Evolutionary conservation across 2,888 invertebrate species (phyloP).

Genomic region (Ecliptopera silaceata): DNA sequence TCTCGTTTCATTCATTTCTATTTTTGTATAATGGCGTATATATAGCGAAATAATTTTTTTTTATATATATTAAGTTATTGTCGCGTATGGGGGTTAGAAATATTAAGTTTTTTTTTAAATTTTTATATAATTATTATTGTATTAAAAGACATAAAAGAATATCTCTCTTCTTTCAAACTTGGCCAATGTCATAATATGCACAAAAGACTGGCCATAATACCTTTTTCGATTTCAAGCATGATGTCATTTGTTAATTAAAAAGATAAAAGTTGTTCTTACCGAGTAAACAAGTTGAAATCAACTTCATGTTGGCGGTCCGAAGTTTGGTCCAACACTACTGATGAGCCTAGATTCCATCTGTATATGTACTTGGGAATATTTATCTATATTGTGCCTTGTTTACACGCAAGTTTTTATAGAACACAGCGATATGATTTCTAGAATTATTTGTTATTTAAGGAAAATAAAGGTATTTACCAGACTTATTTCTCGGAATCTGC

Average conservation of each 20-base stretch:
- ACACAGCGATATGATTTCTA: not conserved
- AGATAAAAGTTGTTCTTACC: slow-evolving; percentile 22
- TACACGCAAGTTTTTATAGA: not conserved
- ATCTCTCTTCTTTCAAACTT: too few relatives aligned
- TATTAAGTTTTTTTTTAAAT: too few relatives aligned
- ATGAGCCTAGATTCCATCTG: slow-evolving; percentile 3
- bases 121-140: too few relatives aligned
- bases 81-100: too few relatives aligned
- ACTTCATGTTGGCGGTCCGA: slow-evolving; percentile 30
- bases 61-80: too few relatives aligned
- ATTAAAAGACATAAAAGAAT: too few relatives aligned
- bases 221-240: slow-evolving; percentile 19
- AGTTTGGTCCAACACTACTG: slow-evolving; percentile 16
- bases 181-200: too few relatives aligned
- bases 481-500: too few relatives aligned
- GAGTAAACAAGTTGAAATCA: slow-evolving; percentile 19
- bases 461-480: not conserved
- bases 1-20: not conserved
- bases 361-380: slow-evolving; percentile 20
- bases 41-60: too few relatives aligned
- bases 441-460: not conserved
- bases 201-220: not conserved
- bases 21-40: too few relatives aligned
- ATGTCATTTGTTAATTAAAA: slow-evolving; percentile 6
- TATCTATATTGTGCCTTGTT: slow-evolving; percentile 9